Conservation (phyloP, 1,140 invertebrate genomes). For the Bombus waltoni region DNA sequence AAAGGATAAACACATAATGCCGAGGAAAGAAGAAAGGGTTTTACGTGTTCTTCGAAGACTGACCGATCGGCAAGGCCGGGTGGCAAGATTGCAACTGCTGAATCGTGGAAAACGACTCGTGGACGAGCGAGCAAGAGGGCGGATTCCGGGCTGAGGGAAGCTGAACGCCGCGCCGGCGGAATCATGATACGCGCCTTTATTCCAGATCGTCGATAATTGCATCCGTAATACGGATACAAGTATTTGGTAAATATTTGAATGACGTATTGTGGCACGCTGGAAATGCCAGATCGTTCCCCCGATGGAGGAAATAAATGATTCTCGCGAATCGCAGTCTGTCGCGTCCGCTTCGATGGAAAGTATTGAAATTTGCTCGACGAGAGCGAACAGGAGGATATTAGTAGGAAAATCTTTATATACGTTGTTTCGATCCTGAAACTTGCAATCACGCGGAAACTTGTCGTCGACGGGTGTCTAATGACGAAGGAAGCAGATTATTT, state of each 20-base stretch:
- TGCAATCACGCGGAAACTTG: no score
- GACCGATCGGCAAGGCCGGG: constrained; percentile 52
- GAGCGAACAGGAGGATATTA: background rate
- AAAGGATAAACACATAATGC: constrained; percentile 76
- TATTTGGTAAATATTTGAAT: constrained; percentile 61
- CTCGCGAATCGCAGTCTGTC: background rate
- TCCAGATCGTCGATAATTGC: constrained; percentile 59
- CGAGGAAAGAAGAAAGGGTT: constrained; percentile 63
- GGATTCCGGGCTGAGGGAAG: background rate
- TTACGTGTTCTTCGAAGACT: constrained; percentile 74
- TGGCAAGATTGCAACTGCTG: constrained; percentile 68
- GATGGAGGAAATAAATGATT: constrained; percentile 51
- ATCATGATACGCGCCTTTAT: constrained; percentile 52
- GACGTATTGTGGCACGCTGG: constrained; percentile 47
- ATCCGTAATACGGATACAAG: constrained; percentile 55
- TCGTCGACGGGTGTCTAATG: background rate
- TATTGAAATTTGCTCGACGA: background rate
- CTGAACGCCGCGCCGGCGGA: background rate
- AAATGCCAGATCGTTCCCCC: constrained; percentile 13
- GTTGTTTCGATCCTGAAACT: background rate
- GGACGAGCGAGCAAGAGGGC: background rate
- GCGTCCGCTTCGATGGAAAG: background rate
- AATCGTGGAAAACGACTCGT: constrained; percentile 65
- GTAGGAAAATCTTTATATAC: background rate
- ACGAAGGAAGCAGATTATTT: background rate